Base-by-base conservation (phyloP, 2,113 vertebrate genomes). In the Vulpes lagopus region DNA sequence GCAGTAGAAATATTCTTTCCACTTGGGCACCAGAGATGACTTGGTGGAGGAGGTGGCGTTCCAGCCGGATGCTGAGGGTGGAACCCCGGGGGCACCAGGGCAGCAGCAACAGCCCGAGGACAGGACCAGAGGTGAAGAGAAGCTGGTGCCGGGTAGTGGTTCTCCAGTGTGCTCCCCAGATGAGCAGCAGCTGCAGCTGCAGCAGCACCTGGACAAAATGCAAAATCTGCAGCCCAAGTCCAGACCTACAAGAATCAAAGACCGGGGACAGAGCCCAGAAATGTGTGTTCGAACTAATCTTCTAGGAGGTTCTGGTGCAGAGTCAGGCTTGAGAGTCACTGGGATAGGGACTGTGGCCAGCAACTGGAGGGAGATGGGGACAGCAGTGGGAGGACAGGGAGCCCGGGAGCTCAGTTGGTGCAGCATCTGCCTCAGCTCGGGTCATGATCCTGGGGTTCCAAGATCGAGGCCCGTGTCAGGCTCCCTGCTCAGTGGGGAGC, bases 121-220 rank as follows among this genome's bases (percentile, higher is more conserved):
- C 8, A 11, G 69, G 65, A 71, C 11, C 7, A 27, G 60, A 85
- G 19, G 59, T 8, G 12, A 76, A 67, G 59, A 49, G 20, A n/a
- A n/a, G 22, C 6, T 3, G 27, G 16, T 5, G 2, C n/a, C 20
- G 67, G 25, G 14, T 7, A 4, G 15, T 16, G 27, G 43, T 23
- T 35, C 43, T 79, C 71, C 5, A 64, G 43, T 9, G 16, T 32
- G 53, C 3, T 57, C 30, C 49, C 43, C 35, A 57, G 84, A 82
- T 2, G 22, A 49, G 22, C 5, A 6, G 74, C 76, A 30, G 23
- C 74, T 35, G 30, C 8, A 6, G 74, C 76, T 23, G 23, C 74
- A 15, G 38, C 2, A 7, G 23, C 1, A 1, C 17, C 62, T 2
- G 11, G 3, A 32, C 32, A 9, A 76, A 14, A 25, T 25, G 20